Evolutionary conservation across 2,113 vertebrate genomes (phyloP), one percentile per base, ranked within the genome.

Genomic region (Hippocampus abdominalis): DNA sequence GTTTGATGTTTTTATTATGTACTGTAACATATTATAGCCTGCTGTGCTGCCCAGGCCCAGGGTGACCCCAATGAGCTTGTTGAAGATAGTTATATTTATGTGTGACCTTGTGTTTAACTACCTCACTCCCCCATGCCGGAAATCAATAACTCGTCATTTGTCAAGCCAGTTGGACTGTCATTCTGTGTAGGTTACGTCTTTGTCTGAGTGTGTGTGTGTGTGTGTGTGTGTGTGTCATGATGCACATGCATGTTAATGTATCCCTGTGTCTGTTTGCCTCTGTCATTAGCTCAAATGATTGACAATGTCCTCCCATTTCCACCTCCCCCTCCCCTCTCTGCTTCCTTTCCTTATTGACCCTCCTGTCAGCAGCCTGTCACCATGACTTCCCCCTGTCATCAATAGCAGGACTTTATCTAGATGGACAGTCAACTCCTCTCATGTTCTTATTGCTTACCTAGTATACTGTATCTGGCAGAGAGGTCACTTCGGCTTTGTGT

Each of bases 291-390:
- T 69, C 23, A 65, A 80, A 80, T 90, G 88, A 90, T 81, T 89
- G 89, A 90, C 89, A 87, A 69, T 74, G 73, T 81, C 83, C 78
- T 77, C 75, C 70, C 56, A 68, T 77, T 78, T 75, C 71, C 69
- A 68, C 75, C 49, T 27, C 51, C 68, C 54, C 49, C 56, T 46
- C 69, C 40, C 64, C 48, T 67, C 68, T 63, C 67, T 72, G 48
- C 76, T 75, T 74, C 75, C 82, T 80, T 76, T 78, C 82, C 69
- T 78, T 87, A 89, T 91, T 91, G 89, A 91, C 86, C 76, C 70
- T 74, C 64, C 82, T 86, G 85, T 90, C 89, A 85, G 72, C 77
- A 3, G 71, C 64, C 75, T 85, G 87, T 87, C 87, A 84, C 68
- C 5, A 7, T 20, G 53, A 75, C 81, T 86, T 90, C 88, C 84